These are phyloP conservation scores for Marmota flaviventris DNA, from an alignment of 2,113 vertebrate species.

Conservation along the genomic window DNA sequence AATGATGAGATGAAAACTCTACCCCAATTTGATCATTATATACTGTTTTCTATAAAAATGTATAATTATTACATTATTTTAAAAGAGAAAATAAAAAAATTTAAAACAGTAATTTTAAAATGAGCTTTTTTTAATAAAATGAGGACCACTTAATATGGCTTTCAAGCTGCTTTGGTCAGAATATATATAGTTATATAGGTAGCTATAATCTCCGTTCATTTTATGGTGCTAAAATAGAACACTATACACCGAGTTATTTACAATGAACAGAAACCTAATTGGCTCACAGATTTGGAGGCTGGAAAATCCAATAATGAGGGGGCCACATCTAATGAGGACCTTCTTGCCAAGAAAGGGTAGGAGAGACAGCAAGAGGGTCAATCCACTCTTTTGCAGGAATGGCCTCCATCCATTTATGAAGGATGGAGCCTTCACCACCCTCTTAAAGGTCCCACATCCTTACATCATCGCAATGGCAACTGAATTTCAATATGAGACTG, in stretches of 20 bases:
- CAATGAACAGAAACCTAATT: not conserved
- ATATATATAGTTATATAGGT: too few relatives aligned
- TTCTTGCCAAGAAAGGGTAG: not conserved
- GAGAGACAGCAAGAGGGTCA: not conserved
- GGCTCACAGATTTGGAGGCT: not conserved
- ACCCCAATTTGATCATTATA: not conserved
- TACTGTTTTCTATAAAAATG: not conserved
- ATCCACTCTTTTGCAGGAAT: rapidly evolving
- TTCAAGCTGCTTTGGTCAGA: not conserved
- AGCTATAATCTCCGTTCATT: not conserved
- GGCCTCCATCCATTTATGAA: not conserved
- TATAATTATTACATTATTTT: not conserved
- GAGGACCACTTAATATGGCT: not conserved
- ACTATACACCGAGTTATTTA: not conserved
- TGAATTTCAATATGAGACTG: not conserved
- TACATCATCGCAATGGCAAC: not conserved
- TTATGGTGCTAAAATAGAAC: not conserved
- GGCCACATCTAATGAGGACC: not conserved
- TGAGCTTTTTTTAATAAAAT: not conserved
- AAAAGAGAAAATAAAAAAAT: not conserved
- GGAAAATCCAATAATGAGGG: not conserved
- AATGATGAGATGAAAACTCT: not conserved
- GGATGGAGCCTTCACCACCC: not conserved
- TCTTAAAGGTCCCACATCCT: not conserved
- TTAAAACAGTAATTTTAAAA: not conserved